phyloP scores from a whole-genome alignment of 2,888 invertebrate species.

The Oxyteleia sp. region DNA sequence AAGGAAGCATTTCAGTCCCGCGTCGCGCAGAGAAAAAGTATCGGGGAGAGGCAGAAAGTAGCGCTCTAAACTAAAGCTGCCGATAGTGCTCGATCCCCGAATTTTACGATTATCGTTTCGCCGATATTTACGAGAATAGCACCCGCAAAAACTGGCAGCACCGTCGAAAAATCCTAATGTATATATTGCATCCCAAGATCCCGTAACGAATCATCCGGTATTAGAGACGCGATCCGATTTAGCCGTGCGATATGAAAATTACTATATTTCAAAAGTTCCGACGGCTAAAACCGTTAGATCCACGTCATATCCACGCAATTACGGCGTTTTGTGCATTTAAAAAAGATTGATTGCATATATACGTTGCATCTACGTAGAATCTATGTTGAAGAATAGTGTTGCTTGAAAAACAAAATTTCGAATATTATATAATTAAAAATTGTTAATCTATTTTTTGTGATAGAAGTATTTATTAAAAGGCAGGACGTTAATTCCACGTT shows the following conservation, averaged over 20 bases:
- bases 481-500: no score
- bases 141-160: conserved; percentile 49
- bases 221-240: conserved; percentile 54
- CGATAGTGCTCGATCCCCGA: conserved; percentile 56
- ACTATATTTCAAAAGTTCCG: conserved; percentile 24
- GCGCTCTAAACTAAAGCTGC: conserved; percentile 56
- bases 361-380: no score
- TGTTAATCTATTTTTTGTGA: no score
- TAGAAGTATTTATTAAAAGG: no score
- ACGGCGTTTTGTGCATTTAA: no score
- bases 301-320: no score
- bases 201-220: conserved; percentile 46
- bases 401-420: no score
- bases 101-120: conserved; percentile 68
- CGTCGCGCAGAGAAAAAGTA: conserved; percentile 4
- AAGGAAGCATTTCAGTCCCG: conserved; percentile 28
- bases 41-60: neutral
- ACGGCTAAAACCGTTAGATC: no score
- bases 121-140: conserved; percentile 63
- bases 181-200: conserved; percentile 55
- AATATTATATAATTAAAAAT: no score
- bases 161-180: conserved; percentile 52
- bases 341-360: no score
- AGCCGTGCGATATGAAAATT: conserved; percentile 41
- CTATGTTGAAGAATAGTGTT: no score